These are phyloP conservation scores for Alexandromys fortis DNA, from an alignment of 2,113 vertebrate species.

Conservation along the genomic window DNA sequence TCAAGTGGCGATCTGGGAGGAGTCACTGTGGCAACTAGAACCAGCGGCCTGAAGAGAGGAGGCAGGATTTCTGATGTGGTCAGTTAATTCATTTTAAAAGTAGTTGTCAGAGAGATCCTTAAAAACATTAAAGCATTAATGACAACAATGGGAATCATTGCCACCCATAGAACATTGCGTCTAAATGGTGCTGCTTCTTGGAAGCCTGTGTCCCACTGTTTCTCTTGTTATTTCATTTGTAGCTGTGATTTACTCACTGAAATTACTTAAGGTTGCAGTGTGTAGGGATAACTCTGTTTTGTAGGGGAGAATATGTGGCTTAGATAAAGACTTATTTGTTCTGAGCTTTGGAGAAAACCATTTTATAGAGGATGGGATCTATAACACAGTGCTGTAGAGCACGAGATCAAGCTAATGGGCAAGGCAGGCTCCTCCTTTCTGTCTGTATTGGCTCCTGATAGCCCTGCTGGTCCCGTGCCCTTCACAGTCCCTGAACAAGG, in stretches of 20 bases:
- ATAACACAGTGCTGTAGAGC: background rate
- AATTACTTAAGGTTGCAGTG: background rate
- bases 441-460: background rate
- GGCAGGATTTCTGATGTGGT: background rate
- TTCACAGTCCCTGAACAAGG: background rate
- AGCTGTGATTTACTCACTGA: background rate
- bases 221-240: background rate
- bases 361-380: background rate
- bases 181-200: background rate
- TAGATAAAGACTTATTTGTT: background rate
- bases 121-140: background rate
- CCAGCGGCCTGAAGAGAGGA: background rate
- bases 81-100: conserved; percentile 49
- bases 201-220: background rate
- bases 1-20: background rate
- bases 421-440: background rate
- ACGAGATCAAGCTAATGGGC: background rate
- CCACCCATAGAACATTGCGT: background rate
- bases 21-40: background rate
- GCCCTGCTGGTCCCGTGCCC: background rate
- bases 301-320: background rate
- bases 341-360: background rate
- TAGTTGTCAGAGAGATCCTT: conserved; percentile 15
- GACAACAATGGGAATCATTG: background rate
- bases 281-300: background rate